Percentiles rank a stretch among this genome's conserved stretches.
Evolutionary conservation across 2,797 vertebrate genomes (phyloP).

Genomic region (Eutrigla gurnardus): DNA sequence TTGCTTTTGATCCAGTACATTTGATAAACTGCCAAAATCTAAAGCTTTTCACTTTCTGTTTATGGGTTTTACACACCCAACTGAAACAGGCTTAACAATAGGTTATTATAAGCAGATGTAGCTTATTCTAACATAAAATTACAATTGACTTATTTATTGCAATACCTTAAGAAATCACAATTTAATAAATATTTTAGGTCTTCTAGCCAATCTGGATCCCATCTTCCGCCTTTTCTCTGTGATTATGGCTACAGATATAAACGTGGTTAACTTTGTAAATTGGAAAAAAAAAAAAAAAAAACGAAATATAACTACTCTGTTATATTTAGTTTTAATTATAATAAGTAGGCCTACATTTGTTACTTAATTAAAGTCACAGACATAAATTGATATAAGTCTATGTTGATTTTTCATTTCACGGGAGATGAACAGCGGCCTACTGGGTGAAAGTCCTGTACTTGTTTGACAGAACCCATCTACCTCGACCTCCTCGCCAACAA

Average conservation of each 20-base stretch:
- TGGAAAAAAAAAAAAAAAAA: neutral
- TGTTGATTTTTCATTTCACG: too few relatives aligned
- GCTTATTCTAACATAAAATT: neutral
- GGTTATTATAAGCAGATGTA: neutral
- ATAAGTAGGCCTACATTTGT: neutral
- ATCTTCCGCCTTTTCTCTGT: neutral
- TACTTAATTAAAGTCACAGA: neutral
- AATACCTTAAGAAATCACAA: neutral
- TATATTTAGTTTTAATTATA: neutral
- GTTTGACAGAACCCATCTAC: too few relatives aligned
- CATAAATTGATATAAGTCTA: too few relatives aligned
- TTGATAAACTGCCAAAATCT: neutral
- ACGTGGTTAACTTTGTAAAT: neutral
- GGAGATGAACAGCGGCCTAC: too few relatives aligned
- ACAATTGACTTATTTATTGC: neutral
- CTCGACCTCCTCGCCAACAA: too few relatives aligned
- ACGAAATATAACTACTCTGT: neutral
- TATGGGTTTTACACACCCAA: neutral
- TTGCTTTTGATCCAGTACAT: constrained; percentile 6
- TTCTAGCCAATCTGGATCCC: neutral
- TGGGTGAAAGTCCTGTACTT: too few relatives aligned
- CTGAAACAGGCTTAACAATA: neutral
- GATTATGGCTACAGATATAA: neutral
- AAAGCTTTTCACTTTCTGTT: neutral
- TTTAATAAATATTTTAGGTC: neutral